These are phyloP conservation scores for Yponomeuta plumbellus DNA, from an alignment of 2,888 invertebrate species.

Conservation along the genomic window DNA sequence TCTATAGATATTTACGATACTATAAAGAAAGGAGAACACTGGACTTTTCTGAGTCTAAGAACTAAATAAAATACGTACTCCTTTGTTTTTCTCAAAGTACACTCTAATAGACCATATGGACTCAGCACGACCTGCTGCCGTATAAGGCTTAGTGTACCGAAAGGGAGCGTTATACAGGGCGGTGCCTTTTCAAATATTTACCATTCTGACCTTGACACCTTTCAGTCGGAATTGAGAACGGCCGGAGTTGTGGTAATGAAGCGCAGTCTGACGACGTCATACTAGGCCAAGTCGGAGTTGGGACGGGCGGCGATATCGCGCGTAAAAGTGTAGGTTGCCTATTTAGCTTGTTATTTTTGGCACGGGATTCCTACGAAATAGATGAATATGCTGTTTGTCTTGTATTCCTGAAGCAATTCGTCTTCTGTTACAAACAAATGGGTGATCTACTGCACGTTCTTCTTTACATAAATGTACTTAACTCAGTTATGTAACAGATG, in stretches of 20 bases:
- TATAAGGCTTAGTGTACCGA: neutral
- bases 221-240: conserved; percentile 3
- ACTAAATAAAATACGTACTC: too few relatives aligned
- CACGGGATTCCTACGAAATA: neutral
- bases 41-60: too few relatives aligned
- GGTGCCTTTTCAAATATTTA: conserved; percentile 10
- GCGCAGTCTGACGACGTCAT: neutral
- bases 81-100: too few relatives aligned
- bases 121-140: too few relatives aligned
- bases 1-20: neutral
- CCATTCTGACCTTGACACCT: conserved; percentile 10
- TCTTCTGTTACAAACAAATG: too few relatives aligned
- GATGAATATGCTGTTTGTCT: neutral
- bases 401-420: neutral
- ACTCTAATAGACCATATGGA: too few relatives aligned
- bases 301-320: neutral
- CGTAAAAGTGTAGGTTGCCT: neutral
- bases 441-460: too few relatives aligned
- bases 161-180: neutral
- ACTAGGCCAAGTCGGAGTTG: neutral
- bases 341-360: neutral
- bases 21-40: too few relatives aligned
- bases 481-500: too few relatives aligned
- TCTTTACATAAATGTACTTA: too few relatives aligned
- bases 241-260: neutral